Evolutionary conservation across 1,140 invertebrate species (phyloP).

Genomic region (Eumaeus atala): DNA sequence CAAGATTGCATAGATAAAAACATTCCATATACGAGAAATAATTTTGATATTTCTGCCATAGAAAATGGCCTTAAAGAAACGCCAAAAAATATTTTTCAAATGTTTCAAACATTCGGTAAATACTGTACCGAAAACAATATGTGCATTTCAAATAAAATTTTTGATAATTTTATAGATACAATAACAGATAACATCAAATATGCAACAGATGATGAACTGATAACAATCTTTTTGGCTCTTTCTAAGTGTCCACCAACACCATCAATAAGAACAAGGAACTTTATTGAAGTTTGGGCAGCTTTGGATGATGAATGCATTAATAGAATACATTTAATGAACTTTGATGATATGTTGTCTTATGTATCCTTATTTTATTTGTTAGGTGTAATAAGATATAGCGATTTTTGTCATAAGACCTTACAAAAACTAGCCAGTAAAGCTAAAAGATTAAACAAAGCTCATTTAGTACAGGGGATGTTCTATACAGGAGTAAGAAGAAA

Average conservation of each 20-base stretch:
- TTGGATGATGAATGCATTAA: conserved; percentile 74
- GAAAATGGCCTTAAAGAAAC: conserved; percentile 42
- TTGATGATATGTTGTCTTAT: conserved; percentile 64
- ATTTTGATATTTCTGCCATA: conserved; percentile 33
- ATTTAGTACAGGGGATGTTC: conserved; percentile 75
- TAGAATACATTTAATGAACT: conserved; percentile 49
- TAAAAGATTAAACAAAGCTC: conserved; percentile 58
- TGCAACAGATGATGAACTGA: conserved; percentile 63
- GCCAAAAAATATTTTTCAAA: conserved; percentile 41
- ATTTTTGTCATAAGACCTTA: conserved; percentile 65
- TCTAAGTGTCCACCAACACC: conserved; percentile 54
- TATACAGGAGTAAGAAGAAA: conserved; percentile 67
- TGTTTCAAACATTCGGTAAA: conserved; percentile 50
- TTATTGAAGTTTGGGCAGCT: conserved; percentile 73
- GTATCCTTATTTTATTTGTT: conserved; percentile 72
- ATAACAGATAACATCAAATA: conserved; percentile 64
- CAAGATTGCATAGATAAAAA: conserved; percentile 28
- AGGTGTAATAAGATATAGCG: conserved; percentile 44
- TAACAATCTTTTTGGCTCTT: conserved; percentile 55
- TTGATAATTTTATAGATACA: conserved; percentile 63
- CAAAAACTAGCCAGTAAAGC: conserved; percentile 69
- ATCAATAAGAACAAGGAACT: conserved; percentile 65
- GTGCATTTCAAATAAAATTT: conserved; percentile 51
- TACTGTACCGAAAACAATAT: conserved; percentile 58
- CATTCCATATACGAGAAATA: conserved; percentile 24